A percentile compares a stretch with the other conserved stretches of the same genome.
phyloP scores from a whole-genome alignment of 2,113 vertebrate genomes.

The Hippopotamus amphibius region DNA sequence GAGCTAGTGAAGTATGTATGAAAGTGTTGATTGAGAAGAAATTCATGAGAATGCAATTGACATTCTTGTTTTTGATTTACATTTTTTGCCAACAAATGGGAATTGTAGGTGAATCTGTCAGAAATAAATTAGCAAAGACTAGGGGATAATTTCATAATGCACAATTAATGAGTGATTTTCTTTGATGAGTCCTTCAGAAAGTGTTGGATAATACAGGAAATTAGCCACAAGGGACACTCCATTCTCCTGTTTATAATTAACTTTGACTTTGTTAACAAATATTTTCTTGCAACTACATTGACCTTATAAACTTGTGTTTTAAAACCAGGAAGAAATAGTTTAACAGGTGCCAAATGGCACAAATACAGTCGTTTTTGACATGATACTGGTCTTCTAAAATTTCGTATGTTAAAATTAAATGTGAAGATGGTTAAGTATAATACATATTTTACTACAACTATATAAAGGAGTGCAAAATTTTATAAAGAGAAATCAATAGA shows the following conservation, averaged over 20 bases:
- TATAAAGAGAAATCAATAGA: neutral
- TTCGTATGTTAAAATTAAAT: neutral
- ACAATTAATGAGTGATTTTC: slow-evolving; percentile 63
- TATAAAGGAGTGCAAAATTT: neutral
- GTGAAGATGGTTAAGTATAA: neutral
- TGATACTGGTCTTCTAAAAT: neutral
- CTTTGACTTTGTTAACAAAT: slow-evolving; percentile 44
- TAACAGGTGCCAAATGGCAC: neutral
- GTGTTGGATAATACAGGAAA: neutral
- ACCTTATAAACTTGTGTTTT: slow-evolving; percentile 22
- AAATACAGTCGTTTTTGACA: neutral
- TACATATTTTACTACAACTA: neutral
- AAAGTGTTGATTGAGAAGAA: slow-evolving; percentile 48
- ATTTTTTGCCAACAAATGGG: neutral
- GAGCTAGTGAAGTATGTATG: slow-evolving; percentile 3
- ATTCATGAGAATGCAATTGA: neutral
- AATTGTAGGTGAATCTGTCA: slow-evolving; percentile 42
- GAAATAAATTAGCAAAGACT: slow-evolving; percentile 53
- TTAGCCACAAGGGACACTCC: neutral
- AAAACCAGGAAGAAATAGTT: slow-evolving; percentile 17
- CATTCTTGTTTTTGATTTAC: slow-evolving; percentile 17
- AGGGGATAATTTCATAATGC: slow-evolving; percentile 22
- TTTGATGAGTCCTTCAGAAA: slow-evolving; percentile 25
- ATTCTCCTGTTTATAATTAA: slow-evolving; percentile 50
- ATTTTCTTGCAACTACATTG: neutral